A percentile compares a stretch with the other conserved stretches of the same genome.
phyloP scores from a whole-genome alignment of 2,113 vertebrate genomes.

The Oreocharis arfaki region DNA sequence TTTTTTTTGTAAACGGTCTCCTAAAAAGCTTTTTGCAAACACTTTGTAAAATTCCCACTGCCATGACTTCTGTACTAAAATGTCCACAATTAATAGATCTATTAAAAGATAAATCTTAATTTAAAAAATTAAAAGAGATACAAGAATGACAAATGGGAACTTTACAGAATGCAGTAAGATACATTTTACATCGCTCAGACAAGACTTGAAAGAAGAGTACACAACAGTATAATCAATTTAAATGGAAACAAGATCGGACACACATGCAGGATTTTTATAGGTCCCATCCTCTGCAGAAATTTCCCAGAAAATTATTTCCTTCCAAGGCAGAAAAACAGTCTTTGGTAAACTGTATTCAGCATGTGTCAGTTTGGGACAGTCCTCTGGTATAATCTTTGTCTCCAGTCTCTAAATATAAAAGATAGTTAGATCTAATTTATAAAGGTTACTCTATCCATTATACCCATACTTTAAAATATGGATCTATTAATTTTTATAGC shows the following conservation, averaged over 20 bases:
- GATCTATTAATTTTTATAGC: not conserved
- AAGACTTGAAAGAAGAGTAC: not conserved
- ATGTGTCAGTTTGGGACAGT: not conserved
- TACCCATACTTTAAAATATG: not conserved
- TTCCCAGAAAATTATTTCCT: not conserved
- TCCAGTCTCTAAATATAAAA: not conserved
- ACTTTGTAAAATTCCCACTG: not conserved
- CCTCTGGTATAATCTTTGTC: not conserved
- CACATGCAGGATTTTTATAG: not conserved
- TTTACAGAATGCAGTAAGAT: not conserved
- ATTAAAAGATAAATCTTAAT: not conserved
- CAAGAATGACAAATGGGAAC: not conserved
- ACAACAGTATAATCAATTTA: not conserved
- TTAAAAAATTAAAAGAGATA: not conserved
- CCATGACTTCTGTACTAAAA: not conserved
- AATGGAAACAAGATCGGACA: not conserved
- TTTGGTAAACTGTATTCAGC: not conserved
- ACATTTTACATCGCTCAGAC: not conserved
- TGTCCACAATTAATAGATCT: rapidly evolving
- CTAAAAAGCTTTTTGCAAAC: not conserved
- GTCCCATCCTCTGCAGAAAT: not conserved
- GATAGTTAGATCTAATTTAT: not conserved
- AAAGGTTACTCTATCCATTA: not conserved
- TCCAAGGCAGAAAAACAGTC: not conserved
- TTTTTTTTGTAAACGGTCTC: not conserved